Base-by-base conservation (phyloP, 1,140 invertebrate genomes). In the Bombus huntii region DNA sequence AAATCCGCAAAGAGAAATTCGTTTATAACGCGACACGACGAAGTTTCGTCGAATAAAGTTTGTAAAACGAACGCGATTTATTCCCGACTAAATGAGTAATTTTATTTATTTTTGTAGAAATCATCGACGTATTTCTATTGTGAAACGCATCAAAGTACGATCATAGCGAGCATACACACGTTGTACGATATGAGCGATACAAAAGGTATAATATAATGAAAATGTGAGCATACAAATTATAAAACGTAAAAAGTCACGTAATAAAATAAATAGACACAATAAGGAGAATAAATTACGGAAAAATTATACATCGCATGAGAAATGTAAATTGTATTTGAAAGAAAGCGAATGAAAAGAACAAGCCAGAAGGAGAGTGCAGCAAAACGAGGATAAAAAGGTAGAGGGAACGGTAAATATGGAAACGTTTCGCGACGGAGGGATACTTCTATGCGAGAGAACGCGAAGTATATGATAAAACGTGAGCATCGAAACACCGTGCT, bases 391-490 rank as follows among this genome's bases (percentile, higher is more conserved):
- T 34, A 68, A 44, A 44, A 57, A 66, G 44, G 13, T 28, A 34
- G n/a, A 34, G 31, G 5, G 47, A 28, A 31, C n/a, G 57, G n/a
- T 65, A 78, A 68, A 77, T 83, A 78, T 70, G 74, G 44, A 70
- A 78, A 83, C 44, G 44, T 78, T 77, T 59, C 75, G 44, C 44
- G 57, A 47, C 39, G 44, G 47, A 9, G 22, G 13, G 79, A 65
- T 81, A 68, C 37, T 53, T 13, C 39, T 31, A 53, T 5, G 47
- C 13, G 71, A 88, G 75, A 72, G 71, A 81, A 88, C 59, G 62
- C n/a, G 39, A 70, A 18, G 73, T 81, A 76, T 71, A 86, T 78
- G 89, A 87, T 85, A 84, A 91, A 74, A 77, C 71, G 75, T 42
- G 81, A 81, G 85, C 39, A 76, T 70, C 62, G 79, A 83, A 31